Evolutionary conservation across 2,797 vertebrate species (phyloP).

Genomic region (Delichon dasypus): DNA sequence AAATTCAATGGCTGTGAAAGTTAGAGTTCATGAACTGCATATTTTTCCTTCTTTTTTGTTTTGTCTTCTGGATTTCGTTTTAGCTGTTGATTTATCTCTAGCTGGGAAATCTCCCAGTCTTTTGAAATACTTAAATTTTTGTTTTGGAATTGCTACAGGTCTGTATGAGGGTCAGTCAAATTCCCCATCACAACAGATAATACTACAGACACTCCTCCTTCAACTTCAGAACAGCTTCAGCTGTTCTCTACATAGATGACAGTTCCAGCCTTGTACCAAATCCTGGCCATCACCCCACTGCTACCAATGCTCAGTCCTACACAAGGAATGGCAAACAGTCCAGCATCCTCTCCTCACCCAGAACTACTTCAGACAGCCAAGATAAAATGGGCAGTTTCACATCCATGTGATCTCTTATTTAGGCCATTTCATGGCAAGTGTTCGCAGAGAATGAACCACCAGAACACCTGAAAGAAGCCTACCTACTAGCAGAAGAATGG

Average conservation of each 20-base stretch:
- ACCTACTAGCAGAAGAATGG: background rate
- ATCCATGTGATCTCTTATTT: background rate
- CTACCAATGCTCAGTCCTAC: background rate
- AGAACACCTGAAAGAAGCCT: background rate
- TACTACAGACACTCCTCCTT: background rate
- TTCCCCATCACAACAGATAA: background rate
- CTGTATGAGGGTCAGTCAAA: constrained; percentile 19
- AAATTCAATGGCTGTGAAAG: background rate
- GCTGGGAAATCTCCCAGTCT: constrained; percentile 46
- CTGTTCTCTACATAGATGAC: background rate
- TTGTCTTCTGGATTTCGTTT: constrained; percentile 55
- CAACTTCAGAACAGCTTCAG: constrained; percentile 12
- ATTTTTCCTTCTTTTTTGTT: constrained; percentile 48
- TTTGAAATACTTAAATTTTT: constrained; percentile 34
- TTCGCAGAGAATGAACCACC: background rate
- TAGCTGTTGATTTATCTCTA: constrained; percentile 47
- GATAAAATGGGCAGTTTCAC: background rate
- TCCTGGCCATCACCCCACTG: background rate
- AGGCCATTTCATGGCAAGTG: background rate
- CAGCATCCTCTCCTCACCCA: background rate
- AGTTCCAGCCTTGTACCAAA: background rate
- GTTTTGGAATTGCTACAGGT: constrained; percentile 12
- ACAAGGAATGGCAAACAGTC: background rate
- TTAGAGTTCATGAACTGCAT: constrained; percentile 33
- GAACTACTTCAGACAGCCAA: background rate